Conservation (phyloP, 1,140 invertebrate species). For the Tyrophagus putrescentiae region DNA sequence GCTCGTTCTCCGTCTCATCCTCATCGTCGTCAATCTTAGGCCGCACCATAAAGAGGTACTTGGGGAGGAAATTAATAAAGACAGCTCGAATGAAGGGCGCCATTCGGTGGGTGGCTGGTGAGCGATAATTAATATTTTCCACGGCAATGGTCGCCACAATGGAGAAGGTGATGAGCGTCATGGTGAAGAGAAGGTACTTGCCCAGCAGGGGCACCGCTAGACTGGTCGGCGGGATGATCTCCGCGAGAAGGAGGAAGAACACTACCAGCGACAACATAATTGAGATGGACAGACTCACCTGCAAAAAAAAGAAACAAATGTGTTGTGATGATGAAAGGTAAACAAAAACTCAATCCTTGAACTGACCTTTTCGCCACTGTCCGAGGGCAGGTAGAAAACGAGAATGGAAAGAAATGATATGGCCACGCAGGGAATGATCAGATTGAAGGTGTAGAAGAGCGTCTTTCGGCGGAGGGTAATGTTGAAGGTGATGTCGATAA, state of each 20-base stretch:
- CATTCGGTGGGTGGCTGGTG: constrained; percentile 90
- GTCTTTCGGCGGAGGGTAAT: constrained; percentile 84
- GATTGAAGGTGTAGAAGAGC: constrained; percentile 84
- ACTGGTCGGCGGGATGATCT: constrained; percentile 94
- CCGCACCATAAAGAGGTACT: constrained; percentile 55
- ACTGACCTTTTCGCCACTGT: constrained; percentile 83
- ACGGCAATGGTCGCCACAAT: constrained; percentile 96
- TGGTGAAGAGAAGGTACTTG: constrained; percentile 92
- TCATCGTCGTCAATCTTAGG: constrained; percentile 21
- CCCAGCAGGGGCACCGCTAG: constrained; percentile 90
- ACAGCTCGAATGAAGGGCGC: constrained; percentile 65
- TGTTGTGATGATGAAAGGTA: constrained; percentile 29
- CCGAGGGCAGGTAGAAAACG: constrained; percentile 95
- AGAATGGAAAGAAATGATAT: constrained; percentile 92
- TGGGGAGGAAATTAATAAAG: constrained; percentile 70
- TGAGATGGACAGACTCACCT: constrained; percentile 85
- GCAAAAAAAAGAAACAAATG: constrained; percentile 35
- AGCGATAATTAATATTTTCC: constrained; percentile 95
- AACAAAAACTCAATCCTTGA: constrained; percentile 23
- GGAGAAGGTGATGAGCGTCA: constrained; percentile 94
- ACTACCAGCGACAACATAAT: constrained; percentile 96
- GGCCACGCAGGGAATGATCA: constrained; percentile 88
- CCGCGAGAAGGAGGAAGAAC: constrained; percentile 89
- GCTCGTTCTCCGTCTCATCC: too few relatives aligned
- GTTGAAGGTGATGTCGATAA: constrained; percentile 89